A percentile compares a stretch with the other conserved stretches of the same genome.
These are phyloP conservation scores for Pantherophis alleghaniensis DNA, from an alignment of 2,797 vertebrate genomes.

Conservation along the genomic window DNA sequence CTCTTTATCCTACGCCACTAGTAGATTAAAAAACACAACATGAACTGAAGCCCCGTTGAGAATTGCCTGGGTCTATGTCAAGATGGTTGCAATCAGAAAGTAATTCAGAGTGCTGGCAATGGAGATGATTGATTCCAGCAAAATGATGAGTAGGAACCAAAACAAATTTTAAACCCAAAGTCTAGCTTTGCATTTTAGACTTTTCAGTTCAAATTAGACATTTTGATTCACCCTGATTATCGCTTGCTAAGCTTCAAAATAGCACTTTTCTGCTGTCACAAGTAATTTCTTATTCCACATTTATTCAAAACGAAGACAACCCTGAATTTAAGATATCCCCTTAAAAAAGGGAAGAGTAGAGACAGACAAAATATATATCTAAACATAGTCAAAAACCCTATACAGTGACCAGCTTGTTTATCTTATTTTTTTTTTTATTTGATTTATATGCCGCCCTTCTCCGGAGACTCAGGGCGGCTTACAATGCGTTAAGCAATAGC, in stretches of 20 bases:
- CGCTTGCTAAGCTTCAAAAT: background rate
- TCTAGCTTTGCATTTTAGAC: background rate
- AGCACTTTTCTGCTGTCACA: background rate
- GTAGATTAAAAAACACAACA: slow-evolving; percentile 15
- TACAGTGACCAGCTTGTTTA: background rate
- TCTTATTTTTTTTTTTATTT: no score
- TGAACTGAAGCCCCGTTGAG: slow-evolving; percentile 52
- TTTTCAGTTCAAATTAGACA: slow-evolving; percentile 15
- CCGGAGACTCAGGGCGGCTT: no score
- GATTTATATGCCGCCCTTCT: no score
- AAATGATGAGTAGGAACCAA: slow-evolving; percentile 51
- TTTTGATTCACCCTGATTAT: slow-evolving; percentile 12
- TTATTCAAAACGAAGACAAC: background rate
- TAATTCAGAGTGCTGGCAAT: slow-evolving; percentile 57
- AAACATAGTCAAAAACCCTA: background rate
- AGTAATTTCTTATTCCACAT: background rate
- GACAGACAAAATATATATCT: background rate
- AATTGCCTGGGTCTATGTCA: slow-evolving; percentile 51
- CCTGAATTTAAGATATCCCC: background rate
- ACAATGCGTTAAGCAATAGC: no score
- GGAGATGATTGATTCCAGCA: slow-evolving; percentile 58
- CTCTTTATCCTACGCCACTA: slow-evolving; percentile 45
- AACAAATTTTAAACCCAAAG: slow-evolving; percentile 1
- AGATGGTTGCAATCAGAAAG: slow-evolving; percentile 60
- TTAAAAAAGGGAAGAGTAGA: background rate